Evolutionary conservation across 2,113 vertebrate species (phyloP).

Genomic region (Eleginops maclovinus): DNA sequence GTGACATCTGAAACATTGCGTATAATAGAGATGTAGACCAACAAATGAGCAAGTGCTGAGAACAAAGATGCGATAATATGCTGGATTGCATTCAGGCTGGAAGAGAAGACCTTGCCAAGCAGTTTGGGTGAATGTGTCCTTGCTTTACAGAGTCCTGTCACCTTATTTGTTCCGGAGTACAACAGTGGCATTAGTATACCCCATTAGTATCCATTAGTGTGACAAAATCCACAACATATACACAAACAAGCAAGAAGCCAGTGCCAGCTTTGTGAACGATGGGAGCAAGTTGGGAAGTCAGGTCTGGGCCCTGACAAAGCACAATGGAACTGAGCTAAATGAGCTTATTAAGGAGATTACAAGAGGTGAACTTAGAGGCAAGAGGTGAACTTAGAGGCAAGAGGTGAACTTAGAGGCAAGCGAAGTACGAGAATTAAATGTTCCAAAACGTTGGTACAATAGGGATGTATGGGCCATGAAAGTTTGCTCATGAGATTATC

Average conservation of each 20-base stretch:
- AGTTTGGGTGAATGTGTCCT: constrained; percentile 40
- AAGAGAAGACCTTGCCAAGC: constrained; percentile 33
- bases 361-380: constrained; percentile 3
- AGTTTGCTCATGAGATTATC: background rate
- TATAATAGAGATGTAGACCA: constrained; percentile 18
- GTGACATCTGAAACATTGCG: constrained; percentile 12
- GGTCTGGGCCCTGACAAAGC: constrained; percentile 43
- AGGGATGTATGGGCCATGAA: background rate
- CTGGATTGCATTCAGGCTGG: constrained; percentile 3
- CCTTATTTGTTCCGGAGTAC: constrained; percentile 49
- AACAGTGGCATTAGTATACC: constrained; percentile 56
- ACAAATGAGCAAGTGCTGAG: constrained; percentile 2
- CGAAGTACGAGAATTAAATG: constrained; percentile 1
- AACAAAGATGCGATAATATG: constrained; percentile 36
- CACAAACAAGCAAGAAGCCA: constrained; percentile 53
- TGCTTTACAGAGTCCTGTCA: constrained; percentile 39
- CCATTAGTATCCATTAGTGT: constrained; percentile 68
- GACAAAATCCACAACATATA: constrained; percentile 71
- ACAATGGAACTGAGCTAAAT: constrained; percentile 59
- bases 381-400: constrained; percentile 17
- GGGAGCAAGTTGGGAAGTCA: constrained; percentile 45
- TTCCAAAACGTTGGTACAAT: constrained; percentile 7
- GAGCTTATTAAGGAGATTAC: constrained; percentile 59
- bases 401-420: constrained; percentile 10
- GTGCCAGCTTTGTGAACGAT: constrained; percentile 56